phyloP scores from a whole-genome alignment of 2,113 vertebrate species.

The Mormyrus lacerda region DNA sequence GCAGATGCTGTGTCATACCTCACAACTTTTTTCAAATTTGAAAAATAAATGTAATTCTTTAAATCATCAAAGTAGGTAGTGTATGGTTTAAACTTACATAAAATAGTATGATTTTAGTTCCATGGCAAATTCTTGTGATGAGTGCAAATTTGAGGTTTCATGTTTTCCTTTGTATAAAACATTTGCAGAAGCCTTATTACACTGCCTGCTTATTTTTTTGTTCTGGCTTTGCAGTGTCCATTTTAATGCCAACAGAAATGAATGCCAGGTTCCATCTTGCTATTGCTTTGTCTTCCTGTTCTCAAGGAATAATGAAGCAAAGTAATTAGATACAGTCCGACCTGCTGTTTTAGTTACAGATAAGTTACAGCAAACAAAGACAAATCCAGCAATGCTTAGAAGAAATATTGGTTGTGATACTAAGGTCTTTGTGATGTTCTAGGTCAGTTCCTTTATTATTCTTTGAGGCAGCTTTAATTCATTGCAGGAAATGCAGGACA shows the following conservation, averaged over 20 bases:
- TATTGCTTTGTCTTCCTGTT: not conserved
- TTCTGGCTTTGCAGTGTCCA: not conserved
- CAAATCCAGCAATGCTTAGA: conserved; percentile 2
- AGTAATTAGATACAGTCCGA: conserved; percentile 3
- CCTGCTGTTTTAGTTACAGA: not conserved
- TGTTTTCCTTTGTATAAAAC: not conserved
- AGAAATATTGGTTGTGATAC: conserved; percentile 26
- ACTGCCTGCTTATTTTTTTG: not conserved
- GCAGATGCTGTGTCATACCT: not conserved
- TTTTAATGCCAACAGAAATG: not conserved
- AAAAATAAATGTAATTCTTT: not conserved
- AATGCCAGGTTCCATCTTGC: not conserved
- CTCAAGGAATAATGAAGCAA: not conserved
- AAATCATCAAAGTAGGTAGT: not conserved
- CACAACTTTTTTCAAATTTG: not conserved
- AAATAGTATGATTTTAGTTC: not conserved
- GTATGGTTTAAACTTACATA: not conserved
- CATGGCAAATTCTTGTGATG: not conserved
- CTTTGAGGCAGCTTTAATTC: not conserved
- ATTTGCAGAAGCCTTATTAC: not conserved
- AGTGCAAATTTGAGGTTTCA: not conserved
- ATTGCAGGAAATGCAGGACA: conserved; percentile 23
- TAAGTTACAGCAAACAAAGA: conserved; percentile 31
- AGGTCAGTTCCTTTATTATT: conserved; percentile 45
- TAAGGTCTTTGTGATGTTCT: conserved; percentile 39